Evolutionary conservation across 2,888 invertebrate species (phyloP).

Genomic region (Leucophenga montana): DNA sequence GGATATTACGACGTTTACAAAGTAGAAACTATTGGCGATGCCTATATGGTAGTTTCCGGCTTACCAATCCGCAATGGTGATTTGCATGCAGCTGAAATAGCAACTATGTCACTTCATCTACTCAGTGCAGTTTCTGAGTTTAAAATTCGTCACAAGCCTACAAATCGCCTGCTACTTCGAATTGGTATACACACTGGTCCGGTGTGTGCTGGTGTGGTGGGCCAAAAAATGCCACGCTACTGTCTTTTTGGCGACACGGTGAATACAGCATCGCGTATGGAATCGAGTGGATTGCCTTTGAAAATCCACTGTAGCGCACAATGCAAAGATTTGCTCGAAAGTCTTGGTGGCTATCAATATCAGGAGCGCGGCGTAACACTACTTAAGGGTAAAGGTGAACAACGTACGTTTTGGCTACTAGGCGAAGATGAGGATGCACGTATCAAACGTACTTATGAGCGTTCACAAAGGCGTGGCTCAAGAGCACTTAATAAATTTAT

Average conservation of each 20-base stretch:
- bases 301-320: conserved; percentile 88
- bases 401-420: conserved; percentile 86
- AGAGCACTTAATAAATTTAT: conserved; percentile 72
- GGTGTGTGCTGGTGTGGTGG: conserved; percentile 94
- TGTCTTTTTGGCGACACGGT: conserved; percentile 95
- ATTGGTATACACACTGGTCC: conserved; percentile 95
- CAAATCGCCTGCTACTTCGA: conserved; percentile 86
- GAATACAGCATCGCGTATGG: conserved; percentile 91
- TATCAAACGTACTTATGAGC: conserved; percentile 75
- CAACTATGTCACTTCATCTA: conserved; percentile 92
- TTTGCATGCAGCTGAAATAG: conserved; percentile 93
- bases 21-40: conserved; percentile 93
- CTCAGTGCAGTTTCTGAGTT: conserved; percentile 89
- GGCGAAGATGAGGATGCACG: conserved; percentile 82
- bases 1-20: conserved; percentile 95
- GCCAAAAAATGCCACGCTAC: conserved; percentile 93
- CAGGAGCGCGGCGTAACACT: conserved; percentile 83
- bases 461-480: conserved; percentile 74
- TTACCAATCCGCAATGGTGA: conserved; percentile 91
- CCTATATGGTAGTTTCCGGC: conserved; percentile 94
- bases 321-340: conserved; percentile 80
- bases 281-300: conserved; percentile 87
- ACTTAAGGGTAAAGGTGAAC: conserved; percentile 90
- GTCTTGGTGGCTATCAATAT: conserved; percentile 83
- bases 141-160: conserved; percentile 89